Base-by-base conservation (phyloP, 2,113 vertebrate species). In the Albula glossodonta region DNA sequence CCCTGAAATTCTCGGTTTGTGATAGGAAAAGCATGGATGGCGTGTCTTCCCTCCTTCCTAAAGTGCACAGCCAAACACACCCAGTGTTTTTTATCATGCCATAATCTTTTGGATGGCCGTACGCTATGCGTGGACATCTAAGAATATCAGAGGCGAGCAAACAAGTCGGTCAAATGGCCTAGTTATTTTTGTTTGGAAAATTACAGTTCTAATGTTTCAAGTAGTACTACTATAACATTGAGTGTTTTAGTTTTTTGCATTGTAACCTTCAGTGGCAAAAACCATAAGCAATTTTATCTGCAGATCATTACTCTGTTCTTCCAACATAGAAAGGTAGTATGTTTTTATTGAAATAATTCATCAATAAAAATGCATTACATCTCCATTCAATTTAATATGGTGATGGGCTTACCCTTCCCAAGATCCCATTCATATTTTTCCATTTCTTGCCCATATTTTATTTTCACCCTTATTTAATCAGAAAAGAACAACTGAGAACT, bases 111-210 rank as follows among this genome's bases (percentile, higher is more conserved):
- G 86, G 88, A 89, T 88, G 56, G 52, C 53, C 78, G 51, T 87
- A 56, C 86, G 82, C 82, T 83, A 90, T 5, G 79, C 86, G 87
- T 83, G 82, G 89, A 87, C 78, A 85, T 93, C 93, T 91, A 94
- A 94, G 93, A 93, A 93, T 90, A 91, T 85, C 91, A 88, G 91
- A 91, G 94, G 95, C 92, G 89, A 94, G 90, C 83, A 78, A 86
- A 89, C 88, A 88, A 89, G 90, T 90, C 91, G 85, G 70, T 89
- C 78, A 87, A 89, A 91, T 83, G 51, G 86, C 79, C 9, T 13
- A 88, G 94, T 89, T 95, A 95, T 96, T 95, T 95, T 91, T 90
- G 92, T 91, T 87, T 87, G 74, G 91, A 92, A 95, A 95, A 96
- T 95, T 95, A 94, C 83, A 96, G 93, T 89, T 93, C 89, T 90